phyloP scores from a whole-genome alignment of 2,888 invertebrate genomes.

The Crematogaster levior region DNA sequence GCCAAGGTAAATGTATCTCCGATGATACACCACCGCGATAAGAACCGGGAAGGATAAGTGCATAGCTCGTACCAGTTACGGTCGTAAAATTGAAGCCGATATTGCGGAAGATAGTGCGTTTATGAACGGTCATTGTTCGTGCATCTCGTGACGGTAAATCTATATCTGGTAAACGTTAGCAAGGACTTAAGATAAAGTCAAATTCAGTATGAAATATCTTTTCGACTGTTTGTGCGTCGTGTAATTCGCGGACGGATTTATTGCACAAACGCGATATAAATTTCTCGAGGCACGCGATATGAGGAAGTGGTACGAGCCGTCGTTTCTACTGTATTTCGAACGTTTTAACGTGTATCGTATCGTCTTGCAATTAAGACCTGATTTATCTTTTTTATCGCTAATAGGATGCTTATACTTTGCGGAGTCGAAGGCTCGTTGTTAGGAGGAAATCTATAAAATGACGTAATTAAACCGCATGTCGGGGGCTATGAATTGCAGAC shows the following conservation, averaged over 20 bases:
- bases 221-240: slow-evolving; percentile 1
- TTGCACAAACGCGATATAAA: slow-evolving; percentile 6
- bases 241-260: slow-evolving; percentile 28
- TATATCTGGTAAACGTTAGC: slow-evolving; percentile 16
- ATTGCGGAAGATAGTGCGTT: slow-evolving; percentile 7
- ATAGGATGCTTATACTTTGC: slow-evolving; percentile 79
- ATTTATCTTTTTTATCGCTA: slow-evolving; percentile 81
- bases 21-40: slow-evolving; percentile 32
- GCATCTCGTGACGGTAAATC: slow-evolving; percentile 2
- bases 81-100: slow-evolving; percentile 4
- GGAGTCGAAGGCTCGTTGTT: slow-evolving; percentile 68
- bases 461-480: slow-evolving; percentile 77
- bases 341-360: slow-evolving; percentile 42
- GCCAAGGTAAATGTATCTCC: background rate
- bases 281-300: slow-evolving; percentile 5
- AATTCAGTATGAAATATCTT: slow-evolving; percentile 3
- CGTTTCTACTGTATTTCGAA: slow-evolving; percentile 53
- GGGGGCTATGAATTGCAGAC: slow-evolving; percentile 56
- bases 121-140: slow-evolving; percentile 17
- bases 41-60: slow-evolving; percentile 8
- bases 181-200: slow-evolving; percentile 16
- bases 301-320: slow-evolving; percentile 10
- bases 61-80: background rate
- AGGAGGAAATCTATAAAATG: slow-evolving; percentile 76
- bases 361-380: slow-evolving; percentile 65